Percentiles rank a stretch among this genome's conserved stretches.
These are phyloP conservation scores for Tortricodes alternella DNA, from an alignment of 2,888 invertebrate genomes.

Conservation along the genomic window DNA sequence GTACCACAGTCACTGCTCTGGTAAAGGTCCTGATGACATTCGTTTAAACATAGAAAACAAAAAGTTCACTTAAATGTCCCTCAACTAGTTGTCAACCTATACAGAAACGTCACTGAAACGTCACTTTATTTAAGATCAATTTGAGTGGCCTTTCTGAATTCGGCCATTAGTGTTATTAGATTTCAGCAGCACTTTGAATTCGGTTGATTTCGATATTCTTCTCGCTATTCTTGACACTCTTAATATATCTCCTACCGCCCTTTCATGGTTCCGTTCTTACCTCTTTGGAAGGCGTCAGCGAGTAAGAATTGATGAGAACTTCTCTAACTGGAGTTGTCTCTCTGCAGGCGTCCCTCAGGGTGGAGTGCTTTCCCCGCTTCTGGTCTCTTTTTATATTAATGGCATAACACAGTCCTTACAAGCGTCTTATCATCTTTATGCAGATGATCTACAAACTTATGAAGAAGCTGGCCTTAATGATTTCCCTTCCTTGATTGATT, in stretches of 20 bases:
- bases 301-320: neutral
- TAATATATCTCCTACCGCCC: conserved; percentile 3
- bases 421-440: conserved; percentile 5
- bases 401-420: neutral
- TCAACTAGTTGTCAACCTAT: too few relatives aligned
- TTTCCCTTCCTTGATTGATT: neutral
- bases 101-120: too few relatives aligned
- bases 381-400: conserved; percentile 11
- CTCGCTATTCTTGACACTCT: neutral
- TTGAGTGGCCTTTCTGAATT: too few relatives aligned
- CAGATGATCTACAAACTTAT: conserved; percentile 19
- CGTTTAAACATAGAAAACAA: neutral
- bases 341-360: too few relatives aligned
- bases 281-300: conserved; percentile 1
- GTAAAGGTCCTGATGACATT: neutral
- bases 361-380: too few relatives aligned
- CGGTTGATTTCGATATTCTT: conserved; percentile 1
- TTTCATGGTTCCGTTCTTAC: conserved; percentile 7
- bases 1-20: conserved; percentile 25
- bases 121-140: too few relatives aligned
- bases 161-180: neutral
- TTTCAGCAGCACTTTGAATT: neutral
- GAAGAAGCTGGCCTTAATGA: neutral
- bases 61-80: neutral
- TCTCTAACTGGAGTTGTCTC: conserved; percentile 5